Percentiles rank a stretch among this genome's conserved stretches.
phyloP scores from a whole-genome alignment of 2,113 vertebrate genomes.

The Scartelaos histophorus region DNA sequence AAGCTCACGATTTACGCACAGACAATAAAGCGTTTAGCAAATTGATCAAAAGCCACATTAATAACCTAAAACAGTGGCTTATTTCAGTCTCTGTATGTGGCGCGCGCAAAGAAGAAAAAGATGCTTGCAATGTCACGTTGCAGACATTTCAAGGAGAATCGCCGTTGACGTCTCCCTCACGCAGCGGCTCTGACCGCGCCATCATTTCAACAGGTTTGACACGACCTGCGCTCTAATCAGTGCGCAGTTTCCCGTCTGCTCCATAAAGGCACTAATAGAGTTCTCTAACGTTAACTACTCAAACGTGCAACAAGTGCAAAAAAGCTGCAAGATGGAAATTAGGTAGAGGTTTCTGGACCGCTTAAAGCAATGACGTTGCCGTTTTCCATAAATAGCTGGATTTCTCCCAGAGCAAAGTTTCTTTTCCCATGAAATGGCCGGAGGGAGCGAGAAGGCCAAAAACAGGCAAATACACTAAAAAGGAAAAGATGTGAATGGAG shows the following conservation, averaged over 20 bases:
- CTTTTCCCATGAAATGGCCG: constrained; percentile 78
- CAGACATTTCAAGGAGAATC: constrained; percentile 21
- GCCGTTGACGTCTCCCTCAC: constrained; percentile 33
- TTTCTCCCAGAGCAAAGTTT: constrained; percentile 69
- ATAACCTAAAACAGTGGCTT: constrained; percentile 34
- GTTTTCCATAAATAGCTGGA: constrained; percentile 74
- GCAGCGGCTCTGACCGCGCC: constrained; percentile 20
- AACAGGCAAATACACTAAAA: not conserved
- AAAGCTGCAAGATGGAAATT: constrained; percentile 27
- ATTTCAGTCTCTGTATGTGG: not conserved
- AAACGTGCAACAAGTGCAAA: constrained; percentile 43
- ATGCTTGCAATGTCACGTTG: constrained; percentile 39
- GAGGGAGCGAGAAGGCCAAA: constrained; percentile 42
- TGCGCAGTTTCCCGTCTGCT: not conserved
- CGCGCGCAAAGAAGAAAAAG: not conserved
- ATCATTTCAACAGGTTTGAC: constrained; percentile 45
- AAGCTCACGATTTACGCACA: not conserved
- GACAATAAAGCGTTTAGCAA: not conserved
- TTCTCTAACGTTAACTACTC: constrained; percentile 19
- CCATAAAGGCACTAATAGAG: not conserved
- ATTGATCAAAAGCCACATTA: not conserved
- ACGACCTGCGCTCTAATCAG: constrained; percentile 19
- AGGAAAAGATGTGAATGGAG: constrained; percentile 17
- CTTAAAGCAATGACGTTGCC: constrained; percentile 66
- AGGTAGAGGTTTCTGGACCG: constrained; percentile 63